Evolutionary conservation across 1,140 invertebrate species (phyloP), one percentile per base, ranked within the genome.

Genomic region (Sinella curviseta): DNA sequence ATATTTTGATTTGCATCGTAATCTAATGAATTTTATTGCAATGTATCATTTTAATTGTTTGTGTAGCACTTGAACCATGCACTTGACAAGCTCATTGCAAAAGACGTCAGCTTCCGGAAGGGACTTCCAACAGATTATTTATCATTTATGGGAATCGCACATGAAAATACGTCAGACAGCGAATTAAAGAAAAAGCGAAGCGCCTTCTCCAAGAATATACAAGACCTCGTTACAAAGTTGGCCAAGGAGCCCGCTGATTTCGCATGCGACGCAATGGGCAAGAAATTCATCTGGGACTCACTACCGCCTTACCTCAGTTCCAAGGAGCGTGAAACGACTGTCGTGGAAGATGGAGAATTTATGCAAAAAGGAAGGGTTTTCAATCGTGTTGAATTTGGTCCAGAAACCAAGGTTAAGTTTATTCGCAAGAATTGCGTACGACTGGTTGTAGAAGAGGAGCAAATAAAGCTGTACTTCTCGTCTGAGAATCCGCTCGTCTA

Each of bases 401-500:
- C 81, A 54, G 82, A 84, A 31, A 36, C 79, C 0, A 73, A 82
- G 74, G 65, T 84, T 2, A 83, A 80, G 48, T 75, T 84, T 20
- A 2, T 83, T 0, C 48, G 82, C 2, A 79, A 80, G 39, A 79
- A 82, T 78, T 80, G 84, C 80, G 84, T 84, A 78, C 91, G 94
- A 77, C 87, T 96, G 81, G 89, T 95, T 0, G 87, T 90, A 24
- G 92, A 94, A 83, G 90, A 91, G 55, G 90, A 92, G 16, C 84
- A 81, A 1, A 88, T 91, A 54, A 89, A 89, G 39, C 84, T 97
- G 57, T 97, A 95, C 86, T 94, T 94, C 86, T 92, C 91, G 78
- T 87, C 90, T 74, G 94, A 96, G 85, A 98, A 98, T 88, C 92
- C 92, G 0, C 89, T 93, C 81, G 90, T 93, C 80, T 96, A 95